Evolutionary conservation across 2,113 vertebrate genomes (phyloP).

Genomic region (Meleagris gallopavo): DNA sequence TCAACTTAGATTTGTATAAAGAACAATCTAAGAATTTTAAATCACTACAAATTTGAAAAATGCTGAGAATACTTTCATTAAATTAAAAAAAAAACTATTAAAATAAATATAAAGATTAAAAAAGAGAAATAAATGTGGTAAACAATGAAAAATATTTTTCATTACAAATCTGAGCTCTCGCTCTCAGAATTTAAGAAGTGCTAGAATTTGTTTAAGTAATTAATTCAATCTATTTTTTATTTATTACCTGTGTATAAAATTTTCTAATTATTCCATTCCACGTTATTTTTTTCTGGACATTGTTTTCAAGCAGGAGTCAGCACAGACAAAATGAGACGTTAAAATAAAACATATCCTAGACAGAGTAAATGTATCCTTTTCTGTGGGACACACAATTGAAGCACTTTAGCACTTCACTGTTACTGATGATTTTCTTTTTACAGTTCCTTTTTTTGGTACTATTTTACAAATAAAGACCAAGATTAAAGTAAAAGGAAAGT

Average conservation of each 20-base stretch:
- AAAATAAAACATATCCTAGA: not conserved
- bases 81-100: not conserved
- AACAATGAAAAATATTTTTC: not conserved
- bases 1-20: not conserved
- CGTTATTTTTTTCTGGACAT: not conserved
- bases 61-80: not conserved
- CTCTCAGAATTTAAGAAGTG: not conserved
- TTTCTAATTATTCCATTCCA: not conserved
- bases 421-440: not conserved
- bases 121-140: not conserved
- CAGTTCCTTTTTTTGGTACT: not conserved
- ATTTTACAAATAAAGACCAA: not conserved
- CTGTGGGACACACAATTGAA: not conserved
- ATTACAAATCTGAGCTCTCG: rapidly evolving
- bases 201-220: not conserved
- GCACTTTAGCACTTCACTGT: not conserved
- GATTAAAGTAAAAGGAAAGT: too few species aligned
- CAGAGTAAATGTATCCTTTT: not conserved
- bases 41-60: not conserved
- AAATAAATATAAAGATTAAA: not conserved
- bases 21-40: not conserved
- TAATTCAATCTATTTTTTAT: not conserved
- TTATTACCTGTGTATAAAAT: not conserved
- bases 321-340: not conserved
- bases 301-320: not conserved